Base-by-base conservation (phyloP, 2,113 vertebrate species). In the Papio anubis region DNA sequence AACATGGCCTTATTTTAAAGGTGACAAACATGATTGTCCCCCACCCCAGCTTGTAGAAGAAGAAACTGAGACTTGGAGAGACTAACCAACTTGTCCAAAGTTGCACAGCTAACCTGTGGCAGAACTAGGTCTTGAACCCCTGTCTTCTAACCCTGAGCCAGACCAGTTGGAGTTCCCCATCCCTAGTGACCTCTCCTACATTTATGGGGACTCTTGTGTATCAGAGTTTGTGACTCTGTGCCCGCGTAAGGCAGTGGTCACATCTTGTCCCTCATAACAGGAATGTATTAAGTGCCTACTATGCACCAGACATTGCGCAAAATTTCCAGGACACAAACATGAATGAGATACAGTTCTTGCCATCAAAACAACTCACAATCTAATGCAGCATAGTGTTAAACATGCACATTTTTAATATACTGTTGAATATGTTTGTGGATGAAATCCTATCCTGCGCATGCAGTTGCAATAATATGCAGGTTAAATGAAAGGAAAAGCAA, bases 401-500 rank as follows among this genome's bases (percentile, higher is more conserved):
- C 5, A 13, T 8, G 17, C 27, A 21, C 12, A 52, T 64, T 59
- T 93, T 50, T 90, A 55, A 25, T 86, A 14, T 0, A 17, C 16
- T 48, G 27, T 23, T 82, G 30, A 64, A 18, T 55, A n/a, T 52
- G n/a, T 93, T 50, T 40, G 38, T 86, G 17, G n/a, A 68, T 88
- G 73, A 80, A 87, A 84, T 68, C 40, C 35, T 83, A 20, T 30
- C 50, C 68, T 87, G 50, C 8, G 20, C 48, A 4, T n/a, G 3
- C 48, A 75, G 38, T 50, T 94, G 3, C 11, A 20, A 30, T 83
- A 43, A 48, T 6, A 57, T 30, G 5, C 78, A 61, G 48, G 11
- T 70, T 78, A 73, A n/a, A 38, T 45, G 50, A 79, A 20, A 95
- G 48, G 52, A 64, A 91, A 91, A 59, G 23, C 50, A 64, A 48